Base-by-base conservation (phyloP, 2,797 vertebrate species). In the Peromyscus attwateri region DNA sequence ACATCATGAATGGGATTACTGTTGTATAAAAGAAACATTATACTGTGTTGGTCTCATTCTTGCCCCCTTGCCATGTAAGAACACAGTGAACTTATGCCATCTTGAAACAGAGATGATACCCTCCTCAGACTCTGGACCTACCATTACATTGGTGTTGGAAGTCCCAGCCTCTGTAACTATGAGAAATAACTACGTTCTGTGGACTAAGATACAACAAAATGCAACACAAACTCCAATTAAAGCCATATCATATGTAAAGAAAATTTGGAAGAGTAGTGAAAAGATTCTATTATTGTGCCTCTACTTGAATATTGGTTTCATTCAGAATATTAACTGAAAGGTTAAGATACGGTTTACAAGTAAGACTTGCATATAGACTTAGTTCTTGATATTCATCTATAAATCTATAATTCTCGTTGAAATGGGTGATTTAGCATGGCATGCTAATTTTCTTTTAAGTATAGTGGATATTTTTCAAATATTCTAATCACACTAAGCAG, bases 341-440 rank as follows among this genome's bases (percentile, higher is more conserved):
- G 2, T 82, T 90, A 46, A 73, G 10, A 37, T 46, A 29, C 49
- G 7, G 6, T 88, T 92, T 84, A 77, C 4, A 93, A 90, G 17
- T 89, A 87, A 71, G 16, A 46, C 10, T 57, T 66, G 4, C 27
- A 55, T 49, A 49, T 19, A 76, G 31, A 95, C 4, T 84, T 77
- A 79, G 1, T 21, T 93, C 16, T 92, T 37, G 80, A 21, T 79
- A 68, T 57, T 92, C n/a, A 84, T 83, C 55, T 57, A 60, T 82
- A 83, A 85, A 71, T 73, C 55, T 49, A 25, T 91, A 31, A 87
- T 55, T 91, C 82, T 75, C 4, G 55, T 89, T 52, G 85, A 95
- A 93, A 73, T 34, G 94, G 76, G 71, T 12, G 79, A 34, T 29
- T 93, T 46, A 91, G 2, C 29, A 71, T 68, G 21, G n/a, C 8